These are phyloP conservation scores for Aphelenchoides bicaudatus DNA, from an alignment of 2,888 invertebrate species.

Conservation along the genomic window DNA sequence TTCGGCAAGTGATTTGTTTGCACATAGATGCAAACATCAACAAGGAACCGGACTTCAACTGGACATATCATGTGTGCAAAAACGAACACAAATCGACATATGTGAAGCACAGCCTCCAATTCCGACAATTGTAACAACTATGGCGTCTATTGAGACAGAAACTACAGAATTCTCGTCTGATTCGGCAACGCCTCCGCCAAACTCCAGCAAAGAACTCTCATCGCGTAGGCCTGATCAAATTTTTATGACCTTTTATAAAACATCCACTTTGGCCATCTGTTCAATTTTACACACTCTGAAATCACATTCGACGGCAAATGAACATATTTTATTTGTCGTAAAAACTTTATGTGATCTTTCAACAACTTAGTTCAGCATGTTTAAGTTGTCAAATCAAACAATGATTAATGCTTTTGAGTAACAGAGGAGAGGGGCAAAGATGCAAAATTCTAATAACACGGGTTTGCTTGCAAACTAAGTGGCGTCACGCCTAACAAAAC, in stretches of 20 bases:
- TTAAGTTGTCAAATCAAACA: too few species aligned
- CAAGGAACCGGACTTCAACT: too few species aligned
- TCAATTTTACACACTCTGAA: slow-evolving; percentile 17
- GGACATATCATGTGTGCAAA: too few species aligned
- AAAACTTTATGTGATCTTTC: slow-evolving; percentile 23
- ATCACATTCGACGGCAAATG: slow-evolving; percentile 29
- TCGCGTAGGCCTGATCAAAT: slow-evolving; percentile 13
- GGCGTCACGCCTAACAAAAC: too few species aligned
- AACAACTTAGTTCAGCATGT: slow-evolving; percentile 16
- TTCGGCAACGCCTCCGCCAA: not conserved
- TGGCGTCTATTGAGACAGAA: slow-evolving; percentile 5
- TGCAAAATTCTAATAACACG: too few species aligned
- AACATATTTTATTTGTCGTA: slow-evolving; percentile 25
- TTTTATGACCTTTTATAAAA: not conserved
- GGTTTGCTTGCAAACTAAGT: too few species aligned
- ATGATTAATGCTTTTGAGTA: too few species aligned
- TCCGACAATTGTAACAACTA: slow-evolving; percentile 1
- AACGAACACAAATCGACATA: too few species aligned
- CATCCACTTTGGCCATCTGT: not conserved
- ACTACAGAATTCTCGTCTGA: slow-evolving; percentile 2
- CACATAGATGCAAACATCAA: too few species aligned
- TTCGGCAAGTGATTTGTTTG: too few species aligned
- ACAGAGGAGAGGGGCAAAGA: too few species aligned
- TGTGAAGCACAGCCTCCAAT: not conserved
- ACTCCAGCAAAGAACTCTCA: too few species aligned